Percentiles rank a stretch among this genome's conserved stretches.
Conservation (phyloP, 2,797 vertebrate genomes). For the Emys orbicularis region DNA sequence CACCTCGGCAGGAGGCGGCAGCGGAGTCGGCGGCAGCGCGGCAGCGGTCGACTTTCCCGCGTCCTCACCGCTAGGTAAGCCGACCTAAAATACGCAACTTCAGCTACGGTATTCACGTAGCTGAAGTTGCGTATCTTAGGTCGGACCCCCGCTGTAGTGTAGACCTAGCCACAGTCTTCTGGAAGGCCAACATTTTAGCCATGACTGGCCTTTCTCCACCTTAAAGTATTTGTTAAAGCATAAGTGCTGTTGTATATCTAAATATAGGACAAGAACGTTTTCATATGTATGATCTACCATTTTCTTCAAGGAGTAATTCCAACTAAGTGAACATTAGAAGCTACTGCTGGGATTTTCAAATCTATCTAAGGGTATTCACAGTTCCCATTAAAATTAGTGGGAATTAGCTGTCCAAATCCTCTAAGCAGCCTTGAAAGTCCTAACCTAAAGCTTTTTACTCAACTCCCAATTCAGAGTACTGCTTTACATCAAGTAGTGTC, state of each 20-base stretch:
- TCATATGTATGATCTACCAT: conserved; percentile 34
- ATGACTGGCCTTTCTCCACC: neutral
- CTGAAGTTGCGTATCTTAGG: too few relatives aligned
- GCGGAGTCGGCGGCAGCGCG: too few relatives aligned
- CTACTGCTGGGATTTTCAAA: neutral
- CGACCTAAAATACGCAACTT: too few relatives aligned
- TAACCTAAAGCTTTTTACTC: neutral
- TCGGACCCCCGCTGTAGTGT: too few relatives aligned
- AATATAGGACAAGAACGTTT: conserved; percentile 1
- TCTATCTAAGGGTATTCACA: neutral
- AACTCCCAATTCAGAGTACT: neutral
- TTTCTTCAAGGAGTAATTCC: conserved; percentile 66
- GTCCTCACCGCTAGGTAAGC: too few relatives aligned
- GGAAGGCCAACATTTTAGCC: neutral
- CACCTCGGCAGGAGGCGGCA: too few relatives aligned
- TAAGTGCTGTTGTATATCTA: conserved; percentile 61
- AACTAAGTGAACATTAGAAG: neutral
- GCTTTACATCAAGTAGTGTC: neutral
- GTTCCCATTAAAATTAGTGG: neutral
- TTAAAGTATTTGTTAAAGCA: conserved; percentile 46
- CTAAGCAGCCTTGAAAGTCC: neutral
- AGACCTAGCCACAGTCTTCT: too few relatives aligned
- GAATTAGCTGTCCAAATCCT: neutral
- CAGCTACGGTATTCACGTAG: too few relatives aligned
- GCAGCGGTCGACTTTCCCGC: too few relatives aligned